A percentile compares a stretch with the other conserved stretches of the same genome.
These are phyloP conservation scores for Apogon talboti DNA, from an alignment of 2,797 vertebrate species.

Conservation along the genomic window DNA sequence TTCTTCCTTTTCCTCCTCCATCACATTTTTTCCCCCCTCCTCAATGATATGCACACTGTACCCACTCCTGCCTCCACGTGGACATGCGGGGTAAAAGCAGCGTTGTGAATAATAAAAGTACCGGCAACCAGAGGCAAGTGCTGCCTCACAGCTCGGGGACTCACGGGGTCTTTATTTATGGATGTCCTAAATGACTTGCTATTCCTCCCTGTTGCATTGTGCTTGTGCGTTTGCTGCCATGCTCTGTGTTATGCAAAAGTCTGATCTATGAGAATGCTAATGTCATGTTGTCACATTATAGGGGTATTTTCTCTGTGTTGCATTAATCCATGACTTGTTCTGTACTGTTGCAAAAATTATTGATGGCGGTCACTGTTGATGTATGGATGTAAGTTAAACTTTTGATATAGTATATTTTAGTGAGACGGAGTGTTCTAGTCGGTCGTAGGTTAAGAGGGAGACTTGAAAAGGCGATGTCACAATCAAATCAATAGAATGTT, in stretches of 20 bases:
- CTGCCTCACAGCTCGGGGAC: slow-evolving; percentile 11
- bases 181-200: slow-evolving; percentile 56
- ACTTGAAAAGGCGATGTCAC: slow-evolving; percentile 80
- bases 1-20: slow-evolving; percentile 21
- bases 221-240: slow-evolving; percentile 67
- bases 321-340: slow-evolving; percentile 43
- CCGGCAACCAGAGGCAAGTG: slow-evolving; percentile 1
- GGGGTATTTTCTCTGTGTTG: slow-evolving; percentile 46
- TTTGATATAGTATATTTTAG: slow-evolving; percentile 49
- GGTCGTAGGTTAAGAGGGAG: slow-evolving; percentile 50
- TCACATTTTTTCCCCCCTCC: slow-evolving; percentile 54
- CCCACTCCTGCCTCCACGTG: slow-evolving; percentile 61
- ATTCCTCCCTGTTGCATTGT: slow-evolving; percentile 54
- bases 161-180: slow-evolving; percentile 34
- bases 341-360: slow-evolving; percentile 44
- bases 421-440: slow-evolving; percentile 33
- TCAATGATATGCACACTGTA: slow-evolving; percentile 38
- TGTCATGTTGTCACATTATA: slow-evolving; percentile 39
- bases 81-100: slow-evolving; percentile 46
- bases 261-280: slow-evolving; percentile 51
- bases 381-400: slow-evolving; percentile 71
- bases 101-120: slow-evolving; percentile 1
- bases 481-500: slow-evolving; percentile 82
- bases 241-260: slow-evolving; percentile 65
- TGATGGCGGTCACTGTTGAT: slow-evolving; percentile 65